Evolutionary conservation across 2,888 invertebrate genomes (phyloP).

Genomic region (Apotomis turbidana): DNA sequence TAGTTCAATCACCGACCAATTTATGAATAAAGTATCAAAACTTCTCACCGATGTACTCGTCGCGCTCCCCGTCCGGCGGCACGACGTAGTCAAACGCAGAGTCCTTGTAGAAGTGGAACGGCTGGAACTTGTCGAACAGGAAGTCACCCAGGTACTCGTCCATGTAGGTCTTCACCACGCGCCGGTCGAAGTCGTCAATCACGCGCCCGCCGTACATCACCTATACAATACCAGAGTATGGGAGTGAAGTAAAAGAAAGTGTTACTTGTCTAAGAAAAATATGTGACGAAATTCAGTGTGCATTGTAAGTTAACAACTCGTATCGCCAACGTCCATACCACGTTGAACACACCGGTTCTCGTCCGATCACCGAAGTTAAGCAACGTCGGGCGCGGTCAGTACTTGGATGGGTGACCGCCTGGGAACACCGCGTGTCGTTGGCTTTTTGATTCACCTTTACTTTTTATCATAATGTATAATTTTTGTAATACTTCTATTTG

Average conservation of each 20-base stretch:
- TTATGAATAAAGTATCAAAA: no score
- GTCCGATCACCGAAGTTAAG: conserved; percentile 54
- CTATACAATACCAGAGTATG: conserved; percentile 61
- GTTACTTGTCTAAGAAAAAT: no score
- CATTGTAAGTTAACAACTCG: neutral
- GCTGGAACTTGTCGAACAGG: conserved; percentile 94
- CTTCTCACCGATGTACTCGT: conserved; percentile 87
- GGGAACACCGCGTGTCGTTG: conserved; percentile 49
- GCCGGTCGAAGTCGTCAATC: conserved; percentile 95
- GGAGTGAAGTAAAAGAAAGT: no score
- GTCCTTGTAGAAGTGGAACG: conserved; percentile 94
- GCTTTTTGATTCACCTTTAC: conserved; percentile 23
- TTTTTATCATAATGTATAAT: no score
- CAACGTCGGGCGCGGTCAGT: conserved; percentile 52
- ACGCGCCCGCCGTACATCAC: conserved; percentile 98
- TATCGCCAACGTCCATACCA: conserved; percentile 15
- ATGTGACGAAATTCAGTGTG: neutral
- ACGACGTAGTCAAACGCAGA: conserved; percentile 90
- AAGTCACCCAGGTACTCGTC: conserved; percentile 98
- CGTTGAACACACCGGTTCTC: conserved; percentile 48
- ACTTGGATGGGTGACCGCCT: conserved; percentile 54
- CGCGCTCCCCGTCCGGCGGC: conserved; percentile 86
- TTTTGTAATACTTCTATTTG: no score
- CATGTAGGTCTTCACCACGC: conserved; percentile 94
- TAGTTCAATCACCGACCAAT: no score